Evolutionary conservation across 1,140 invertebrate genomes (phyloP).

Genomic region (Philopotamus ludificatus): DNA sequence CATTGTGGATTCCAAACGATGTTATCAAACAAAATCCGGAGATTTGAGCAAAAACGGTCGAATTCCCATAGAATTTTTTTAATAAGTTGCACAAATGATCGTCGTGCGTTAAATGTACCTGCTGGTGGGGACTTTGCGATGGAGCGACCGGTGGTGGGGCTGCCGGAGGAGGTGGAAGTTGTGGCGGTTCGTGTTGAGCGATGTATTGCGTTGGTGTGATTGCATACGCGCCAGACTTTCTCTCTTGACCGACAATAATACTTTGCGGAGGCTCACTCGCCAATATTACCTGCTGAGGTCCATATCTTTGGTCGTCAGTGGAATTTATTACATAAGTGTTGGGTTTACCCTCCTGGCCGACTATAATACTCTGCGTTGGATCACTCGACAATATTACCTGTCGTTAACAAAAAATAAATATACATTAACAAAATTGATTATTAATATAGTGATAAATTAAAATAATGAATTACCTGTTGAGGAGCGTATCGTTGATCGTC

Average conservation of each 20-base stretch:
- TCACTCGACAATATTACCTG: conserved; percentile 30
- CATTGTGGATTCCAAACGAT: too few species aligned
- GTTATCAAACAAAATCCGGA: too few species aligned
- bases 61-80: too few species aligned
- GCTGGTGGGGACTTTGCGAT: conserved; percentile 35
- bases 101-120: background rate
- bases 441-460: too few species aligned
- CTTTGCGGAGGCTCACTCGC: conserved; percentile 34
- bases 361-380: conserved; percentile 33
- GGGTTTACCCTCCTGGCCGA: conserved; percentile 12
- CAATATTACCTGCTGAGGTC: conserved; percentile 34
- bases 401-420: background rate
- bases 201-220: conserved; percentile 27
- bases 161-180: conserved; percentile 42
- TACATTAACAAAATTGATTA: too few species aligned
- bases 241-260: conserved; percentile 26
- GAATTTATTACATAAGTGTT: conserved; percentile 16
- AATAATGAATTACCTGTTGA: conserved; percentile 29
- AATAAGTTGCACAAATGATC: background rate
- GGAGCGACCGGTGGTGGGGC: conserved; percentile 46
- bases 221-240: conserved; percentile 12
- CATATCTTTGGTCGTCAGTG: conserved; percentile 35
- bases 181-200: conserved; percentile 44
- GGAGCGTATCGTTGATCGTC: conserved; percentile 33
- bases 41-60: too few species aligned